These are phyloP conservation scores for Chrysocyon brachyurus DNA, from an alignment of 2,797 vertebrate species.

Conservation along the genomic window DNA sequence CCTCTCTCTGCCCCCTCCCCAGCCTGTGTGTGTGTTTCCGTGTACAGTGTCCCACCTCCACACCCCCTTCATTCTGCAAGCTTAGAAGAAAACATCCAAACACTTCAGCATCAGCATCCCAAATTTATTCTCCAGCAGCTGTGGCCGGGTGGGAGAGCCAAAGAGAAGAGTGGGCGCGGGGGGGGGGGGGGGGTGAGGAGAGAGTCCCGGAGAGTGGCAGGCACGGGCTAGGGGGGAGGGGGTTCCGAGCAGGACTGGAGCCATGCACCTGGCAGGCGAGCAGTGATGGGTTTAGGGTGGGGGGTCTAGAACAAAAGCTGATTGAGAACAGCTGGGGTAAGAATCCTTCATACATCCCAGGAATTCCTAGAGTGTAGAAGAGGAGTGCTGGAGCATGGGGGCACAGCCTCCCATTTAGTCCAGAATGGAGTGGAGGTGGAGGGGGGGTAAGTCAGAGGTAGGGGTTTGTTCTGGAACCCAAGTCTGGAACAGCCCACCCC, in stretches of 20 bases:
- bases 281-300: not conserved
- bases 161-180: not conserved
- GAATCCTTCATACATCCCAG: constrained; percentile 26
- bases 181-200: not conserved
- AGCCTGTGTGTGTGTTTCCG: not conserved
- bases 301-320: constrained; percentile 64
- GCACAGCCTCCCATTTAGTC: constrained; percentile 49
- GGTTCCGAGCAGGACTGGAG: constrained; percentile 56
- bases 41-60: constrained; percentile 33
- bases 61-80: constrained; percentile 55
- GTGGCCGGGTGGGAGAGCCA: constrained; percentile 60
- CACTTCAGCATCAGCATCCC: constrained; percentile 78
- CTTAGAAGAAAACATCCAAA: constrained; percentile 76
- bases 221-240: not conserved
- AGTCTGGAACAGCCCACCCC: constrained; percentile 39
- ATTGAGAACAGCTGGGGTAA: not conserved
- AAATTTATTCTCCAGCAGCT: constrained; percentile 82
- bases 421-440: not conserved
- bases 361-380: not conserved
- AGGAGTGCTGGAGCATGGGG: not conserved
- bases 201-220: constrained; percentile 41
- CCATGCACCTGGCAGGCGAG: constrained; percentile 59
- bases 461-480: not conserved
- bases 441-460: not conserved
- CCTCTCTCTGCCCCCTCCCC: not conserved